These are phyloP conservation scores for Dendrolimus kikuchii DNA, from an alignment of 1,140 invertebrate genomes.

Conservation along the genomic window DNA sequence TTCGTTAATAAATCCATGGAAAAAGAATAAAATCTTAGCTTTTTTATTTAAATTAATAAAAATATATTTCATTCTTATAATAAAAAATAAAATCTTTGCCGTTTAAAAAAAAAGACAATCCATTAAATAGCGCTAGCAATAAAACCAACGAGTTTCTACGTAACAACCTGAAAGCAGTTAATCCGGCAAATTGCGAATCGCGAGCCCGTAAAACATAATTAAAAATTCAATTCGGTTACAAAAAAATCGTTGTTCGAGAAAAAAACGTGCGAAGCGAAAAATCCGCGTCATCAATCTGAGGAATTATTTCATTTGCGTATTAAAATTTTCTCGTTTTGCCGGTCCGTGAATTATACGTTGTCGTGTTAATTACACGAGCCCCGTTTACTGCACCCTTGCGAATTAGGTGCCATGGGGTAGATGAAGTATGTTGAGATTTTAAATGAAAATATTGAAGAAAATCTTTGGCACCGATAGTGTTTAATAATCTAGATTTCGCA, in stretches of 20 bases:
- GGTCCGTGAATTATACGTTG: conserved; percentile 57
- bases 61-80: conserved; percentile 5
- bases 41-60: too few species aligned
- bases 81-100: background rate
- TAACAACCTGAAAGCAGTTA: conserved; percentile 53
- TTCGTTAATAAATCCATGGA: too few species aligned
- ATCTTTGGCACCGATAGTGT: too few species aligned
- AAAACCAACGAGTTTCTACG: conserved; percentile 19
- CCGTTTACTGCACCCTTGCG: conserved; percentile 35
- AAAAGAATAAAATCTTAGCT: too few species aligned
- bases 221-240: conserved; percentile 54
- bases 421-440: conserved; percentile 1
- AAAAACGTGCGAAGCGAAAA: conserved; percentile 35
- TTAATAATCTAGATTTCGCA: too few species aligned
- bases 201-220: conserved; percentile 68
- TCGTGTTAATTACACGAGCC: conserved; percentile 58
- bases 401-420: conserved; percentile 20
- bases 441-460: too few species aligned
- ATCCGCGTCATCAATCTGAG: conserved; percentile 66
- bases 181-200: conserved; percentile 65
- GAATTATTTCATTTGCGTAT: conserved; percentile 71
- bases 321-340: conserved; percentile 64
- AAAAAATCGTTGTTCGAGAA: conserved; percentile 37
- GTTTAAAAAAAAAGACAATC: conserved; percentile 11
- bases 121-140: conserved; percentile 12